These are phyloP conservation scores for Porites lutea DNA, from an alignment of 64 coral and sea anemone species.

Conservation along the genomic window DNA sequence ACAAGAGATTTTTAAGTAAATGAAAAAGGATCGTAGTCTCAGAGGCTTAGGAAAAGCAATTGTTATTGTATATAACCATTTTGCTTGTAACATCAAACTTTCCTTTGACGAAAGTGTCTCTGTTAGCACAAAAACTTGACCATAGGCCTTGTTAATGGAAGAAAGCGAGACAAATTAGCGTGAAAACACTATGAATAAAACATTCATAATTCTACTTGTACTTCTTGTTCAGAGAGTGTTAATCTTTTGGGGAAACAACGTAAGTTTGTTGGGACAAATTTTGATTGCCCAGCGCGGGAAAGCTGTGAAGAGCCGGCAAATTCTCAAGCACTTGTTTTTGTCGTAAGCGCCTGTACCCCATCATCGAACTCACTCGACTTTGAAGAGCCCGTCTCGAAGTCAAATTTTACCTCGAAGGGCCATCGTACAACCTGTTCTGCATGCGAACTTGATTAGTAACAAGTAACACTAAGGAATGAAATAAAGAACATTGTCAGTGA, in stretches of 20 bases:
- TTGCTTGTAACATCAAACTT: background rate
- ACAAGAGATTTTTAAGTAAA: background rate
- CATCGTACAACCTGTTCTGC: too few relatives aligned
- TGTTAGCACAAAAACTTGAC: background rate
- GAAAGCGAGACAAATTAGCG: background rate
- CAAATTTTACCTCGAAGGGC: background rate
- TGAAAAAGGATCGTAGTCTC: background rate
- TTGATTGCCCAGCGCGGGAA: background rate
- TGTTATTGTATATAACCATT: background rate
- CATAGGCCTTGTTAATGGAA: background rate
- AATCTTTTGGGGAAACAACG: conserved; percentile 33
- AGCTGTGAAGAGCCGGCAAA: background rate
- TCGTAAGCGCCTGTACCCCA: background rate
- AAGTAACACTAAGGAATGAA: background rate
- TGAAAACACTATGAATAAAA: conserved; percentile 52
- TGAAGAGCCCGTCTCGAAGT: conserved; percentile 30
- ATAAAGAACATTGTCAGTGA: background rate
- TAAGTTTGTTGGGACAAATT: conserved; percentile 8
- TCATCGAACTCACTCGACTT: conserved; percentile 23
- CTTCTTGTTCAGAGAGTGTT: conserved; percentile 48
- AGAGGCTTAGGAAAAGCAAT: background rate
- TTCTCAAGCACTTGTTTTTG: conserved; percentile 24
- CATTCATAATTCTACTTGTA: conserved; percentile 23
- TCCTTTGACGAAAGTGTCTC: background rate
- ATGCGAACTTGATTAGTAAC: too few relatives aligned